phyloP scores from a whole-genome alignment of 2,797 vertebrate genomes.

The Brachyrhaphis roseni region DNA sequence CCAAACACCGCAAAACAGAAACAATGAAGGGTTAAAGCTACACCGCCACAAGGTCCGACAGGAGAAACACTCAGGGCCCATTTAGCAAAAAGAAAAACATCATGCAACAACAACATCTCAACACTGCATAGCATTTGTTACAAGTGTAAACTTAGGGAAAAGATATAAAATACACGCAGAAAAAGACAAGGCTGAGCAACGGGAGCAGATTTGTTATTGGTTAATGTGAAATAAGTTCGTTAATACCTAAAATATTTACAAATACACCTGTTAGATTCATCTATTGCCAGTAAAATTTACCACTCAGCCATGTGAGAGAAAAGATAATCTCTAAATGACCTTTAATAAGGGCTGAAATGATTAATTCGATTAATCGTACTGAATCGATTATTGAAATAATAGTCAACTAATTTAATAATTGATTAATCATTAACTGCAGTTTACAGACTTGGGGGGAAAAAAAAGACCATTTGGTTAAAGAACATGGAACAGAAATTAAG shows the following conservation, averaged over 20 bases:
- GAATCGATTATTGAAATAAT: too few species aligned
- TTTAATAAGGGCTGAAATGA: not conserved
- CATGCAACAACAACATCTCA: constrained; percentile 51
- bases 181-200: constrained; percentile 36
- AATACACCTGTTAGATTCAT: not conserved
- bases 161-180: not conserved
- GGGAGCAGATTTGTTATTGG: not conserved
- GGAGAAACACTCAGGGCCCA: constrained; percentile 9
- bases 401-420: too few species aligned
- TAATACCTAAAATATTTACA: not conserved
- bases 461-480: too few species aligned
- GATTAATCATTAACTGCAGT: too few species aligned
- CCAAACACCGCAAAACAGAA: constrained; percentile 87
- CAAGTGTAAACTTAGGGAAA: not conserved
- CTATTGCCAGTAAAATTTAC: not conserved
- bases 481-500: too few species aligned
- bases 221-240: not conserved
- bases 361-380: too few species aligned
- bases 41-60: constrained; percentile 24
- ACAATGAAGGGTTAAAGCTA: constrained; percentile 60
- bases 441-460: too few species aligned
- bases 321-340: not conserved
- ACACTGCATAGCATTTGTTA: constrained; percentile 37
- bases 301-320: not conserved
- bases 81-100: constrained; percentile 26